Conservation (phyloP, 2,888 invertebrate genomes). For the Calameuta filiformis region DNA sequence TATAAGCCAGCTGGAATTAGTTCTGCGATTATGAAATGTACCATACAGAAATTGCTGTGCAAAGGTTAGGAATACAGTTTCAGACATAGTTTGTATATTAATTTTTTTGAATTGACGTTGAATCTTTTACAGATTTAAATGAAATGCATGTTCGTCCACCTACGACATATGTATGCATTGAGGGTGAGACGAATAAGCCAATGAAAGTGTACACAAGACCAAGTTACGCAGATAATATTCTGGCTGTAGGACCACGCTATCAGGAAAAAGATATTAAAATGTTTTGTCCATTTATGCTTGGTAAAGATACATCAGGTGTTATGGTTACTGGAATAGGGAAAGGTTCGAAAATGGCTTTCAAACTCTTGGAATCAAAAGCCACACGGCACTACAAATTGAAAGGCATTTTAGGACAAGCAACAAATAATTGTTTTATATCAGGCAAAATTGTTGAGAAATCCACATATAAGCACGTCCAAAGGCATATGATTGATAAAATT, state of each 20-base stretch:
- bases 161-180: conserved; percentile 72
- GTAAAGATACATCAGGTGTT: conserved; percentile 78
- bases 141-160: conserved; percentile 73
- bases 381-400: conserved; percentile 79
- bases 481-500: conserved; percentile 77
- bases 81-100: conserved; percentile 9
- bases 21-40: conserved; percentile 68
- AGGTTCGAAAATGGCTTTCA: conserved; percentile 71
- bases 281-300: conserved; percentile 72
- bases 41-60: conserved; percentile 74
- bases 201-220: conserved; percentile 71
- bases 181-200: conserved; percentile 73
- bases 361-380: conserved; percentile 72
- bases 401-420: conserved; percentile 81
- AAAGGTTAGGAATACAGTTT: conserved; percentile 70
- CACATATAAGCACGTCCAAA: conserved; percentile 77
- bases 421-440: conserved; percentile 77
- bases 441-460: conserved; percentile 79
- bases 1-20: conserved; percentile 75
- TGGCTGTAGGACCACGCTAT: conserved; percentile 83
- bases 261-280: conserved; percentile 75
- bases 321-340: conserved; percentile 80
- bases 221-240: conserved; percentile 79
- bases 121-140: conserved; percentile 75
- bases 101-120: conserved; percentile 19